phyloP scores from a whole-genome alignment of 2,113 vertebrate genomes.

The Nothoprocta pentlandii region DNA sequence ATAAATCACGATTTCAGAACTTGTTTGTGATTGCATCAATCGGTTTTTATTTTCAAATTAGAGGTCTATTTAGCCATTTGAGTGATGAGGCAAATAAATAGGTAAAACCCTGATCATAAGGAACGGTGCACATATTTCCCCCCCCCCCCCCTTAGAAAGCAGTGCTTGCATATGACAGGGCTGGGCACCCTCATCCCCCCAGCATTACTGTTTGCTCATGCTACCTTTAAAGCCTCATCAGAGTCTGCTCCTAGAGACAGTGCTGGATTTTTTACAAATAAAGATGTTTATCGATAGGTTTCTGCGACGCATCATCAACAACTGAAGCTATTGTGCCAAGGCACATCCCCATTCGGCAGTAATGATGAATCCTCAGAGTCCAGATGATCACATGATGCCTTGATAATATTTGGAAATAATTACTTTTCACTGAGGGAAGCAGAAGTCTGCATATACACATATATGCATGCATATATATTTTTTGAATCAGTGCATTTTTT shows the following conservation, averaged over 20 bases:
- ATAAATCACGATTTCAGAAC: conserved; percentile 87
- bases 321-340: conserved; percentile 69
- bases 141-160: conserved; percentile 59
- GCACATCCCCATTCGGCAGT: conserved; percentile 61
- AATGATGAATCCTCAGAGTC: conserved; percentile 63
- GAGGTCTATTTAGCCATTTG: conserved; percentile 86
- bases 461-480: background rate
- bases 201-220: conserved; percentile 60
- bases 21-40: conserved; percentile 87
- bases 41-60: conserved; percentile 87
- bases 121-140: conserved; percentile 66
- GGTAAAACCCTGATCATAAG: conserved; percentile 81
- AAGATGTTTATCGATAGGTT: conserved; percentile 73
- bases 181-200: conserved; percentile 68
- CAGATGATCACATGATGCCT: conserved; percentile 54
- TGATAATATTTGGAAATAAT: conserved; percentile 66
- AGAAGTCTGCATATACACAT: background rate
- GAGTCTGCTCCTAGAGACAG: conserved; percentile 57
- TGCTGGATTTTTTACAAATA: conserved; percentile 69
- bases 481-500: background rate
- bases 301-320: conserved; percentile 59
- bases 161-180: conserved; percentile 51
- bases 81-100: conserved; percentile 84
- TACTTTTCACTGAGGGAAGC: conserved; percentile 54
- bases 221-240: conserved; percentile 64